A percentile compares a stretch with the other conserved stretches of the same genome.
Conservation (phyloP, 1,140 invertebrate genomes). For the Leptopilina boulardi region DNA sequence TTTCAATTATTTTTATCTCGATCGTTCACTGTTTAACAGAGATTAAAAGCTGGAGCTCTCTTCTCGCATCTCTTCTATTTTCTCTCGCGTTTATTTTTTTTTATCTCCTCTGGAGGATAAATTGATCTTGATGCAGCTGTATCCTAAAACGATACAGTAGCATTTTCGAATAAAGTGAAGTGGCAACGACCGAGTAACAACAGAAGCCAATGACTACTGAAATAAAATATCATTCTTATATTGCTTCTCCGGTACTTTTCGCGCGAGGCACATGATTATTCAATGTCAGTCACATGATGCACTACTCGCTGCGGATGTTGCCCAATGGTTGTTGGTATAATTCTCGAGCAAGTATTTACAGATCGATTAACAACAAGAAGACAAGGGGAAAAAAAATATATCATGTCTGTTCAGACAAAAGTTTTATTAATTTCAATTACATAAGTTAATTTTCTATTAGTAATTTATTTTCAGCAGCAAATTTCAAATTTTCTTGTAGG, state of each 20-base stretch:
- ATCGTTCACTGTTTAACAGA: not conserved
- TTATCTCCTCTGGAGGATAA: not conserved
- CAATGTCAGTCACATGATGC: conserved; percentile 19
- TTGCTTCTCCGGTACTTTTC: conserved; percentile 2
- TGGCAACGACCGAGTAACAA: conserved; percentile 14
- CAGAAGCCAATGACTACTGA: conserved; percentile 6
- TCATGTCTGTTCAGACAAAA: too few relatives aligned
- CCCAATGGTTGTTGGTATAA: not conserved
- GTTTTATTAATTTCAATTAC: too few relatives aligned
- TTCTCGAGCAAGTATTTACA: not conserved
- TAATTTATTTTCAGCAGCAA: too few relatives aligned
- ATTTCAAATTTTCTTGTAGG: too few relatives aligned
- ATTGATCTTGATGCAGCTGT: conserved; percentile 25
- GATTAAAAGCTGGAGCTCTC: not conserved
- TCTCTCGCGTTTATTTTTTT: not conserved
- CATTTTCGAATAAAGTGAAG: conserved; percentile 7
- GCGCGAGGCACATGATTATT: conserved; percentile 7
- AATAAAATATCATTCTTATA: conserved; percentile 30
- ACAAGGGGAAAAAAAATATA: not conserved
- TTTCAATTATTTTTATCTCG: conserved; percentile 25
- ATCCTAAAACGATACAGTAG: conserved; percentile 21
- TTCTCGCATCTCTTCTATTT: not conserved
- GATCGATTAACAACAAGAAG: not conserved
- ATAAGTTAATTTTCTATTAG: too few relatives aligned
- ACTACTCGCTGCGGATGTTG: not conserved